These are phyloP conservation scores for Eristalis pertinax DNA, from an alignment of 2,888 invertebrate species.

Conservation along the genomic window DNA sequence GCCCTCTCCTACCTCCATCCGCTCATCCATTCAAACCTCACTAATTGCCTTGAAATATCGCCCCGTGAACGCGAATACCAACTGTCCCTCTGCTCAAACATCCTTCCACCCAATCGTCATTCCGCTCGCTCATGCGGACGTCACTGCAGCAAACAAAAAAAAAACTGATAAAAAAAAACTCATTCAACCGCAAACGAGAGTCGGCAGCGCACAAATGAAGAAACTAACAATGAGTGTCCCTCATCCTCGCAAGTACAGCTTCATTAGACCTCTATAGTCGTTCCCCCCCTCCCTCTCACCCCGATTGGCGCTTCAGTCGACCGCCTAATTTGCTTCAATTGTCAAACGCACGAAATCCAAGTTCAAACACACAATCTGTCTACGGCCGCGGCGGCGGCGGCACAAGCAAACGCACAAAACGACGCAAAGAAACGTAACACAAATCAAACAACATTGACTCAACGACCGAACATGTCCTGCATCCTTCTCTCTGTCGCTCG, in stretches of 20 bases:
- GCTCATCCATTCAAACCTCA: neutral
- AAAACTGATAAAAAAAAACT: neutral
- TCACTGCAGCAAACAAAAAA: conserved; percentile 7
- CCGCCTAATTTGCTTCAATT: conserved; percentile 69
- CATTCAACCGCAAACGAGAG: conserved; percentile 50
- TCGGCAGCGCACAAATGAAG: conserved; percentile 41
- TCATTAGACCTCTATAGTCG: conserved; percentile 59
- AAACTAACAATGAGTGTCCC: conserved; percentile 48
- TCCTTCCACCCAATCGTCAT: neutral
- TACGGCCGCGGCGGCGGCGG: neutral
- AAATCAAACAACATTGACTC: conserved; percentile 62
- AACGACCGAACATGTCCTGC: conserved; percentile 49
- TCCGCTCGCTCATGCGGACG: neutral
- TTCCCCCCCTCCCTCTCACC: conserved; percentile 28
- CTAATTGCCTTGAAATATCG: neutral
- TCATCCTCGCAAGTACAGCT: conserved; percentile 45
- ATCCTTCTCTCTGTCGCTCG: conserved; percentile 3
- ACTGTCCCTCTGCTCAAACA: neutral
- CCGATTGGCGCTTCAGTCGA: conserved; percentile 46
- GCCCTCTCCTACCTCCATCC: too few relatives aligned
- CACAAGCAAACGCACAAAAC: conserved; percentile 10
- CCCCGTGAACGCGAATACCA: neutral
- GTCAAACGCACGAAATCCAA: conserved; percentile 35
- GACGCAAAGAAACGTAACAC: conserved; percentile 39
- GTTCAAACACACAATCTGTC: conserved; percentile 32